Conservation (phyloP, 1,140 invertebrate species). For the Neodiprion lecontei region DNA sequence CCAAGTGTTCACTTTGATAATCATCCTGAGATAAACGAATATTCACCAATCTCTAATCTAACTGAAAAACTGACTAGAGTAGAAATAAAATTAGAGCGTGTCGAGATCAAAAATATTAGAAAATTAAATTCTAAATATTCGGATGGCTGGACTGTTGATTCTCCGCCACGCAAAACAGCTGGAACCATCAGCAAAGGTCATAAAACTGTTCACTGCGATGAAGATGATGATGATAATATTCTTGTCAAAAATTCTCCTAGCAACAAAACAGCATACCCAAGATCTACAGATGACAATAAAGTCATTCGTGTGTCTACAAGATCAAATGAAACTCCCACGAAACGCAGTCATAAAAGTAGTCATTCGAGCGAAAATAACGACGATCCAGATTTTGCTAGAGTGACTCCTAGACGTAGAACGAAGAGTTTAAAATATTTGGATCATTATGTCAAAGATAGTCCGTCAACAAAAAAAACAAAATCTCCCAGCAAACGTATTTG, state of each 20-base stretch:
- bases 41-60: neutral
- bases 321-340: neutral
- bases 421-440: no score
- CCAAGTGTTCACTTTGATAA: slow-evolving; percentile 13
- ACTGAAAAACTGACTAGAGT: neutral
- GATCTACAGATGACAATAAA: neutral
- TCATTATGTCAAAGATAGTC: no score
- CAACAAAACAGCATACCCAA: neutral
- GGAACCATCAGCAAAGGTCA: no score
- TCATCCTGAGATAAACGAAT: neutral
- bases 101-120: neutral
- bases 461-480: no score
- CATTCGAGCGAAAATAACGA: neutral
- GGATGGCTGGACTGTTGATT: no score
- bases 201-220: no score
- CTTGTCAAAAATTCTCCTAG: neutral
- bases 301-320: neutral
- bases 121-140: no score
- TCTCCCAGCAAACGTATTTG: no score
- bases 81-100: neutral
- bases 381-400: neutral
- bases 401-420: no score
- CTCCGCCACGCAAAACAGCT: no score
- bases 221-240: no score
- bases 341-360: neutral